phyloP scores from a whole-genome alignment of 2,113 vertebrate species.

The Rhipidura dahli region DNA sequence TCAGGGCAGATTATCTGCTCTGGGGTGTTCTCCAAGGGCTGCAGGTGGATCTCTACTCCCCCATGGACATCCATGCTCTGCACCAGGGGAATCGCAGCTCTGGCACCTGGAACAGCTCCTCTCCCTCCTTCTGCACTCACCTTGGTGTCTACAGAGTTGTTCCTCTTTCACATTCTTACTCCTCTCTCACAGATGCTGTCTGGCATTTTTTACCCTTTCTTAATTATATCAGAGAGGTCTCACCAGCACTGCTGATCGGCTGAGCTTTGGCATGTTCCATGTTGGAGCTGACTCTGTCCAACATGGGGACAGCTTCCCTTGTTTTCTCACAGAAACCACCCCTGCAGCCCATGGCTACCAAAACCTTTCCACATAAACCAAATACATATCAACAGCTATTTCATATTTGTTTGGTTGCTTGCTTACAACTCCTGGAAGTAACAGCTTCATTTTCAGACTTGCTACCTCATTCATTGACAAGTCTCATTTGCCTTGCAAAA shows the following conservation, averaged over 20 bases:
- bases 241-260: background rate
- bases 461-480: background rate
- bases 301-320: background rate
- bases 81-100: background rate
- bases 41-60: background rate
- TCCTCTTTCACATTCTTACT: background rate
- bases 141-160: background rate
- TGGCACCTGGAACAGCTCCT: accelerated
- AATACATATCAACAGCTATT: background rate
- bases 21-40: background rate
- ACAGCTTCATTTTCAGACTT: background rate
- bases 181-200: background rate
- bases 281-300: background rate
- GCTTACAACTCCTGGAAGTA: background rate
- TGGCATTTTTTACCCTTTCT: background rate
- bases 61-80: background rate
- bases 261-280: background rate
- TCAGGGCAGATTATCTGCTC: background rate
- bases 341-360: background rate
- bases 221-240: background rate
- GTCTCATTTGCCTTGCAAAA: background rate
- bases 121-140: background rate
- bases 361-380: background rate
- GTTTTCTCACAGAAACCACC: background rate
- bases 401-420: background rate